phyloP scores from a whole-genome alignment of 1,140 invertebrate genomes.

The Argopecten irradians region DNA sequence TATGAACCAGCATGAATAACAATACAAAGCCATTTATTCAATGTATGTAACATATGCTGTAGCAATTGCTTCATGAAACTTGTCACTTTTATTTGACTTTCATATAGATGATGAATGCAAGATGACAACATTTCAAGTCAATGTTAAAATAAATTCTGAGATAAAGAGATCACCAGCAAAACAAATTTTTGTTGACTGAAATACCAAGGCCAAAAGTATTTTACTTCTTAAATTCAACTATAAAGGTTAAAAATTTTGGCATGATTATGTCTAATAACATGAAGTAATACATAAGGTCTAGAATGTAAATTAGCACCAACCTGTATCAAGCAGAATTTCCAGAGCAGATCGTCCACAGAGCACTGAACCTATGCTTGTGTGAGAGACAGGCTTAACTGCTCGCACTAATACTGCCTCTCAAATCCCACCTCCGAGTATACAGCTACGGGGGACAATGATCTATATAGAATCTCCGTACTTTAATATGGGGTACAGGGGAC shows the following conservation, averaged over 20 bases:
- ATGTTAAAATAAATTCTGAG: neutral
- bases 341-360: neutral
- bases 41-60: neutral
- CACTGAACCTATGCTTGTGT: neutral
- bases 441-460: neutral
- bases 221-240: no score
- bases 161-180: neutral
- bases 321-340: neutral
- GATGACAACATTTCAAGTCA: neutral
- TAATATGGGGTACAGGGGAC: neutral
- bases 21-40: neutral
- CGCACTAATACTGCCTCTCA: neutral
- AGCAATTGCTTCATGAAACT: neutral
- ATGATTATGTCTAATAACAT: no score
- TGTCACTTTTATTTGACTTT: neutral
- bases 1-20: neutral
- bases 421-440: neutral
- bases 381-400: conserved; percentile 15
- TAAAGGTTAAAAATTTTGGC: no score
- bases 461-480: neutral
- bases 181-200: no score
- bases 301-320: neutral
- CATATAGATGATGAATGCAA: neutral
- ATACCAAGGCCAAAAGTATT: no score
- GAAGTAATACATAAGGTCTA: no score